A percentile compares a stretch with the other conserved stretches of the same genome.
These are phyloP conservation scores for Pilophorus perplexus DNA, from an alignment of 2,888 invertebrate species.

Conservation along the genomic window DNA sequence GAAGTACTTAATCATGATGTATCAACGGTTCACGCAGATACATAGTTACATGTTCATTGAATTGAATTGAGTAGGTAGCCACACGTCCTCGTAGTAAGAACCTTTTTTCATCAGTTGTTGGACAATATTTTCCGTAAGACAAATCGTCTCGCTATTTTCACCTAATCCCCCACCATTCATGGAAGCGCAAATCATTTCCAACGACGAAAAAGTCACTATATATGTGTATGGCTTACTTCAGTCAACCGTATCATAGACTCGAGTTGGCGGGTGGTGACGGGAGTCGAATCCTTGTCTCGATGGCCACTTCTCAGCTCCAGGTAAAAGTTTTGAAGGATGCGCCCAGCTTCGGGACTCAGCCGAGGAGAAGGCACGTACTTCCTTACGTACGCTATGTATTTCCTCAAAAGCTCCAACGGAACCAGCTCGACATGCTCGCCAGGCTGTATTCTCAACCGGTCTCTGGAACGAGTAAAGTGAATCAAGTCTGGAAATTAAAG, in stretches of 20 bases:
- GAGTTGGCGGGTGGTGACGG: conserved; percentile 83
- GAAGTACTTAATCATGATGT: too few relatives aligned
- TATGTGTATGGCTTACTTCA: too few relatives aligned
- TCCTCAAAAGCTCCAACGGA: conserved; percentile 73
- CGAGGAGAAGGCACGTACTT: conserved; percentile 77
- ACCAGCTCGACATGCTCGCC: conserved; percentile 68
- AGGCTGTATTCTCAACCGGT: conserved; percentile 59
- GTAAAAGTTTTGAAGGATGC: conserved; percentile 74
- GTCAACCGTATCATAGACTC: conserved; percentile 85
- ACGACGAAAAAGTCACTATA: too few relatives aligned
- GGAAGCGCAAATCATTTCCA: too few relatives aligned
- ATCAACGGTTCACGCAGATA: too few relatives aligned
- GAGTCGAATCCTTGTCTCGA: conserved; percentile 66
- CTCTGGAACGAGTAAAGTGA: conserved; percentile 54
- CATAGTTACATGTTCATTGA: too few relatives aligned
- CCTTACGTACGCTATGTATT: conserved; percentile 88
- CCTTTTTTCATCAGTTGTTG: too few relatives aligned
- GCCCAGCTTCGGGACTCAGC: conserved; percentile 69
- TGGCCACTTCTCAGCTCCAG: conserved; percentile 69
- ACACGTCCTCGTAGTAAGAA: too few relatives aligned
- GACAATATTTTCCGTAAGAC: too few relatives aligned
- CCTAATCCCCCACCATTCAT: too few relatives aligned
- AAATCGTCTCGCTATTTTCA: too few relatives aligned
- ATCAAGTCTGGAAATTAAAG: background rate
- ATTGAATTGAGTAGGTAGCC: too few relatives aligned